These are phyloP conservation scores for Acanthococcus lagerstroemiae DNA, from an alignment of 2,888 invertebrate species.

Conservation along the genomic window DNA sequence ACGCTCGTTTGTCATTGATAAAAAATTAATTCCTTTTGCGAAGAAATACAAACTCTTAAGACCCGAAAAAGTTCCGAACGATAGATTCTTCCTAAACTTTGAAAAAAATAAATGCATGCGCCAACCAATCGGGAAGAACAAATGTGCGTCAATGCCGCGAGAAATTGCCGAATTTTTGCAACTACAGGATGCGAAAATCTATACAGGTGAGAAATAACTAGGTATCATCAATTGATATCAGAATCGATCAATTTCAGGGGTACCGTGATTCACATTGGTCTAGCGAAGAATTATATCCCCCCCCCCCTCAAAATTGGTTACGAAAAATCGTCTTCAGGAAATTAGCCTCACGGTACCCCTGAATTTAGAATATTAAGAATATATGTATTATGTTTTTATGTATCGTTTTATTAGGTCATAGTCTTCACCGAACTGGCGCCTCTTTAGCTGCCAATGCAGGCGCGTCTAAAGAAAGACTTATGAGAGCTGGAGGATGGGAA, in stretches of 20 bases:
- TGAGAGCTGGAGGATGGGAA: neutral
- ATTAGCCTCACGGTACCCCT: too few species aligned
- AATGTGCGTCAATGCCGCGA: neutral
- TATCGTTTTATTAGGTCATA: too few species aligned
- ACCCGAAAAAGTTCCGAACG: neutral
- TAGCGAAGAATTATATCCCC: too few species aligned
- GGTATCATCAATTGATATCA: too few species aligned
- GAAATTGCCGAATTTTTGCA: constrained; percentile 1
- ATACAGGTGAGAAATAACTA: neutral
- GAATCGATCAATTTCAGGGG: neutral
- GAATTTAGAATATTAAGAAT: too few species aligned
- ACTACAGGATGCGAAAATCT: neutral
- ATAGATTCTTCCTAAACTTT: neutral
- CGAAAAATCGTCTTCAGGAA: too few species aligned
- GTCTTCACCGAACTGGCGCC: neutral
- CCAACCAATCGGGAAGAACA: constrained; percentile 5
- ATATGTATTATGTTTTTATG: too few species aligned
- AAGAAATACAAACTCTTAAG: neutral
- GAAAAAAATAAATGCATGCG: neutral
- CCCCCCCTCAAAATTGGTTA: too few species aligned
- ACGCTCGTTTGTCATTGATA: neutral
- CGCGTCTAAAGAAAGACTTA: neutral
- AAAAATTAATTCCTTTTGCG: neutral
- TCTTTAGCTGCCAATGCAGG: neutral
- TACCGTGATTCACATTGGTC: too few species aligned